Percentiles rank a stretch among this genome's conserved stretches.
These are phyloP conservation scores for Paramacrobiotus metropolitanus DNA, from an alignment of 1,140 invertebrate genomes.

Conservation along the genomic window DNA sequence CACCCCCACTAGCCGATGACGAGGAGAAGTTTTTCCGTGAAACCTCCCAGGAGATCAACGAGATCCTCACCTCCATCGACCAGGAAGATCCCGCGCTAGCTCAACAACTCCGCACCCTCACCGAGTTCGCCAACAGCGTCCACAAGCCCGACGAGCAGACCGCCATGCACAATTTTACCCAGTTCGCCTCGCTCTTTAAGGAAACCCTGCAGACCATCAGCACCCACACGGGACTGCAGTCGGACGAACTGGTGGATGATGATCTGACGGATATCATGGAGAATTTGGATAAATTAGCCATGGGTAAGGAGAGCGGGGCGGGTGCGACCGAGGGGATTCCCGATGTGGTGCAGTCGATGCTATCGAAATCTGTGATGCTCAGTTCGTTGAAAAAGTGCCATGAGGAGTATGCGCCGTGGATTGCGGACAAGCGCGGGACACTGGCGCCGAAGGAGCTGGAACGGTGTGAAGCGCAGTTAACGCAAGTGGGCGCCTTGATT, in stretches of 20 bases:
- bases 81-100: slow-evolving; percentile 1
- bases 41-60: neutral
- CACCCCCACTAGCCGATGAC: neutral
- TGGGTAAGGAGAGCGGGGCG: neutral
- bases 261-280: neutral
- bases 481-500: neutral
- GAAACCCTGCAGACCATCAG: neutral
- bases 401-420: neutral
- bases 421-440: neutral
- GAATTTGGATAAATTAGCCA: neutral
- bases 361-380: neutral
- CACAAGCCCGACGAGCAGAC: neutral
- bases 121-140: neutral
- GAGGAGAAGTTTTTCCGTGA: neutral
- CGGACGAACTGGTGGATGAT: neutral
- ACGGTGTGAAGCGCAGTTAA: neutral
- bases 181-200: neutral
- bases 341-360: neutral
- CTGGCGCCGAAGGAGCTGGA: neutral
- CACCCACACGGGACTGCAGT: neutral
- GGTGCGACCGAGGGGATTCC: neutral
- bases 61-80: neutral
- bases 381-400: neutral
- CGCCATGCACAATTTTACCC: neutral
- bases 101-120: neutral